Evolutionary conservation across 2,113 vertebrate species (phyloP).

Genomic region (Gymnogyps californianus): DNA sequence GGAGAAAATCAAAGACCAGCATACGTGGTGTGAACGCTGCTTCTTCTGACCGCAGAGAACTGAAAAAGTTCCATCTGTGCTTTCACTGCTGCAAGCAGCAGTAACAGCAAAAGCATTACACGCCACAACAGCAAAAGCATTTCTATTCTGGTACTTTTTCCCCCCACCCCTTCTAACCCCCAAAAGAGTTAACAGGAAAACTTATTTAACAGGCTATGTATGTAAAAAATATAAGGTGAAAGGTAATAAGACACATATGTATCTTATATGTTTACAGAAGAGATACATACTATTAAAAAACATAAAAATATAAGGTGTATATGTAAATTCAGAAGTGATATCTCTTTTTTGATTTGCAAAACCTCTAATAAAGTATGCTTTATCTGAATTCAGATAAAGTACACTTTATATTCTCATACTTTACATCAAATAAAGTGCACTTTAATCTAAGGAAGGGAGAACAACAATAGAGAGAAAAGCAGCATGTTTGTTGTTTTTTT

Average conservation of each 20-base stretch:
- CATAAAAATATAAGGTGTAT: neutral
- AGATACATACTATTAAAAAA: neutral
- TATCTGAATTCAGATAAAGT: neutral
- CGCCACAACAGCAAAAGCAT: neutral
- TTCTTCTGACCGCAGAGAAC: neutral
- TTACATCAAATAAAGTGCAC: neutral
- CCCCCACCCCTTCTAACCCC: neutral
- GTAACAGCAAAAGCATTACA: neutral
- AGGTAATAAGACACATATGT: neutral
- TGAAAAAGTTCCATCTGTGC: neutral
- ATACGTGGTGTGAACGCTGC: rapidly evolving
- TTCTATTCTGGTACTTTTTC: neutral
- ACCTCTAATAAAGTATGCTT: neutral
- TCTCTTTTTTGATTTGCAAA: neutral
- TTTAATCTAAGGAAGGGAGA: neutral
- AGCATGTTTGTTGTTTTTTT: neutral
- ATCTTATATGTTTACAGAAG: neutral
- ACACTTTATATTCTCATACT: neutral
- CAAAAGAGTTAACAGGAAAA: neutral
- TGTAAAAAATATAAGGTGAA: neutral
- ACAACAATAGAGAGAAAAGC: neutral
- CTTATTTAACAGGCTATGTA: neutral
- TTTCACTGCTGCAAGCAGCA: neutral
- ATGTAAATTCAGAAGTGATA: neutral
- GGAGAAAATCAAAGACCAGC: neutral